phyloP scores from a whole-genome alignment of 2,888 invertebrate genomes.

The Harmothoe impar region DNA sequence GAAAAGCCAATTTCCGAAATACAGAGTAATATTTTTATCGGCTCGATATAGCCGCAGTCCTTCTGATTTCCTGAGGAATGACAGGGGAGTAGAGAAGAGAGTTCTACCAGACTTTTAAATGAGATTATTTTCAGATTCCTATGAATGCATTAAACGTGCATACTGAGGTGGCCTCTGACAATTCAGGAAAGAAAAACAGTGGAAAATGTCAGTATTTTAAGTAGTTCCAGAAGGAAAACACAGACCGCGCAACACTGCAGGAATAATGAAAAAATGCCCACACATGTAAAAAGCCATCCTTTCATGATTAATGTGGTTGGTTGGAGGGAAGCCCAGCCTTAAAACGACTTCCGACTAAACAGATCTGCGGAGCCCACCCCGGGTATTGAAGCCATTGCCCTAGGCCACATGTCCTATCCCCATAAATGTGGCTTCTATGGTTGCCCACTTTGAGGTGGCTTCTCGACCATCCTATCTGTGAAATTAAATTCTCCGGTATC shows the following conservation, averaged over 20 bases:
- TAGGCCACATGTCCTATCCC: neutral
- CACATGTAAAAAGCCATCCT: too few relatives aligned
- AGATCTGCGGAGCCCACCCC: neutral
- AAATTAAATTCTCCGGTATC: too few relatives aligned
- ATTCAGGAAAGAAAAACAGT: neutral
- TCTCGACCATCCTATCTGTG: neutral
- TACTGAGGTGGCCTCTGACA: neutral
- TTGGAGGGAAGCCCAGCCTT: neutral
- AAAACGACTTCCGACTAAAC: neutral
- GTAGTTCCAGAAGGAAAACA: too few relatives aligned
- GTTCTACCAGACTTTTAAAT: neutral
- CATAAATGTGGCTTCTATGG: neutral
- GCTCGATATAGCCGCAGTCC: neutral
- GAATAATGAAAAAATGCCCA: too few relatives aligned
- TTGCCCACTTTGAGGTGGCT: neutral
- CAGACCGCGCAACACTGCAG: too few relatives aligned
- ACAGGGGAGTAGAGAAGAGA: neutral
- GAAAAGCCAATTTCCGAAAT: slow-evolving; percentile 16
- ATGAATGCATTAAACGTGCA: neutral
- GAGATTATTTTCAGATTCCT: neutral
- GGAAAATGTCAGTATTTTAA: too few relatives aligned
- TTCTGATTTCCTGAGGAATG: neutral
- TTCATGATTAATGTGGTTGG: neutral
- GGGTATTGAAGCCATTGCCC: neutral
- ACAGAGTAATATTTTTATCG: neutral